Evolutionary conservation across 2,113 vertebrate genomes (phyloP).

Genomic region (Dascyllus trimaculatus): DNA sequence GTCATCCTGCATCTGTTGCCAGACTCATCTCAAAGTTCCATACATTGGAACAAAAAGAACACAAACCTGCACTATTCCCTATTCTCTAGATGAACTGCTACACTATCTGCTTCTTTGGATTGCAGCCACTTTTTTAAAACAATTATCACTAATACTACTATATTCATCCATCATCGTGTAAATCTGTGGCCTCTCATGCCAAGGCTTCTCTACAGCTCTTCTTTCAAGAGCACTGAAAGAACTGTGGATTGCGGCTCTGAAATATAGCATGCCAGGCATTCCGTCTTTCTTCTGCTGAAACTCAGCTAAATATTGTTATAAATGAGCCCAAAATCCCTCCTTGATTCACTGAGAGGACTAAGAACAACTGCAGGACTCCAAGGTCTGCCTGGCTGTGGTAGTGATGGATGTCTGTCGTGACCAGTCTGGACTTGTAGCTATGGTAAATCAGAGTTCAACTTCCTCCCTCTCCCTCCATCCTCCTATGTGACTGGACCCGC

Average conservation of each 20-base stretch:
- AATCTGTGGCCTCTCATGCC: slow-evolving; percentile 14
- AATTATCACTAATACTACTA: neutral
- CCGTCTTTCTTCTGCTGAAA: slow-evolving; percentile 26
- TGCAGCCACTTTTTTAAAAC: neutral
- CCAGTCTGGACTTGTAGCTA: slow-evolving; percentile 48
- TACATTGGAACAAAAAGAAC: neutral
- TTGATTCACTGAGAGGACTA: slow-evolving; percentile 25
- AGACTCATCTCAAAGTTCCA: neutral
- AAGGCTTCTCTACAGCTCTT: slow-evolving; percentile 18
- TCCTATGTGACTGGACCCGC: slow-evolving; percentile 56
- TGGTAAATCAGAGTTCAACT: slow-evolving; percentile 62
- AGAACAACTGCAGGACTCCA: slow-evolving; percentile 29
- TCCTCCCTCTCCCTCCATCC: slow-evolving; percentile 36
- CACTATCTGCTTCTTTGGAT: neutral
- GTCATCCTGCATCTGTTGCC: neutral
- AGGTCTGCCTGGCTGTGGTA: slow-evolving; percentile 30
- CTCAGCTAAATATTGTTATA: slow-evolving; percentile 49
- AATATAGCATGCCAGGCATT: slow-evolving; percentile 30
- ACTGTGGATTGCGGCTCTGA: slow-evolving; percentile 8
- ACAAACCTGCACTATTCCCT: neutral
- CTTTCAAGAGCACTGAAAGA: slow-evolving; percentile 33
- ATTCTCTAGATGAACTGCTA: neutral
- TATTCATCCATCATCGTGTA: slow-evolving; percentile 13
- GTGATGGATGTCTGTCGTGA: slow-evolving; percentile 58
- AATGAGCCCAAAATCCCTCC: slow-evolving; percentile 40